These are phyloP conservation scores for Listronotus oregonensis DNA, from an alignment of 1,140 invertebrate species.

Conservation along the genomic window DNA sequence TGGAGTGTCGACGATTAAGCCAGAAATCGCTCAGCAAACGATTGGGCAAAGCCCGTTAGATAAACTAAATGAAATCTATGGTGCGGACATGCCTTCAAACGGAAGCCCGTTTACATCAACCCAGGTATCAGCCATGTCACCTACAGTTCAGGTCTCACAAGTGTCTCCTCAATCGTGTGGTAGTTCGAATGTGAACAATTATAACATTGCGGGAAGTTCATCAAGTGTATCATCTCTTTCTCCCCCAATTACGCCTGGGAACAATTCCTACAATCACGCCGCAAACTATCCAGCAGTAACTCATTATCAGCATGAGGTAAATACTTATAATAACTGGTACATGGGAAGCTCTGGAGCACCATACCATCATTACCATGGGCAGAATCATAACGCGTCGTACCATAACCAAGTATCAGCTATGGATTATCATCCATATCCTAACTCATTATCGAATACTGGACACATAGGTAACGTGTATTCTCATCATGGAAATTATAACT, in stretches of 20 bases:
- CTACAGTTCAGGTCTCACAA: constrained; percentile 17
- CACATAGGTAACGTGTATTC: constrained; percentile 8
- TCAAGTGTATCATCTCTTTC: constrained; percentile 66
- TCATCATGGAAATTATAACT: constrained; percentile 6
- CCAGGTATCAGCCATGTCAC: background rate
- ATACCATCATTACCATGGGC: background rate
- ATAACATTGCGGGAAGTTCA: constrained; percentile 64
- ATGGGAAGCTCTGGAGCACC: background rate
- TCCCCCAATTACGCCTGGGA: background rate
- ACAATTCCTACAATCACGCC: background rate
- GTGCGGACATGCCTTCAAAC: background rate
- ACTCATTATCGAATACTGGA: background rate
- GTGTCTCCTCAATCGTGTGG: constrained; percentile 19
- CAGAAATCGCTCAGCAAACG: constrained; percentile 33
- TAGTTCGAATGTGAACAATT: constrained; percentile 39
- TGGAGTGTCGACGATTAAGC: constrained; percentile 37
- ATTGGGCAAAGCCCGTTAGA: constrained; percentile 10
- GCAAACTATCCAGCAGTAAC: too few species aligned
- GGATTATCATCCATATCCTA: background rate
- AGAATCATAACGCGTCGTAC: background rate
- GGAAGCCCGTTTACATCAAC: background rate
- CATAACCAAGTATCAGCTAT: background rate
- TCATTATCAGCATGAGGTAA: constrained; percentile 3
- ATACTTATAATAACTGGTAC: constrained; percentile 20
- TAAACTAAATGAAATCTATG: constrained; percentile 18